Evolutionary conservation across 2,797 vertebrate species (phyloP), one percentile per base, ranked within the genome.

Genomic region (Pipistrellus nathusii): DNA sequence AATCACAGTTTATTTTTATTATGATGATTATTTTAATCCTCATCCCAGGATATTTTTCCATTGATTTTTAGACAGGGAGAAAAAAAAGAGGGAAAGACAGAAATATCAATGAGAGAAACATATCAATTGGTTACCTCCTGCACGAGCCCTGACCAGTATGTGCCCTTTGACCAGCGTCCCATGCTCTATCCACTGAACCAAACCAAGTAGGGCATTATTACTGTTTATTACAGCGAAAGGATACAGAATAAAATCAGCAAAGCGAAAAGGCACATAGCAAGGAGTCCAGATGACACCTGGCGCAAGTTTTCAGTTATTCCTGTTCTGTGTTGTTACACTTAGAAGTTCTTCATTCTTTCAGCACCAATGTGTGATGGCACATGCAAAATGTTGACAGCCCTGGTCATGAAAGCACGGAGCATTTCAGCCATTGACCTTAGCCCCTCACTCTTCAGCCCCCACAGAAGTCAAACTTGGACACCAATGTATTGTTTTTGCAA

Each of bases 201-300:
- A 27, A 59, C 57, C 57, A 59, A 25, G 55, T 57, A 25, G 55
- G 55, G 57, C 18, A 77, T 32, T 88, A 46, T 71, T 81, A 38
- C 0, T 18, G 25, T 88, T 66, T 68, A 66, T 72, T 53, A 53
- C 1, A 81, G 17, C 6, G 32, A 88, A 92, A 46, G 2, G 8
- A 90, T 77, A 14, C 7, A 93, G 18, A 77, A 53, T 77, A 93
- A 73, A 90, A 81, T 62, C 10, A 84, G 53, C 20, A 66, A 88
- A 75, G 41, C n/a, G 8, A 90, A 78, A 94, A 66, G 8, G 9
- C 21, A 55, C 8, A 71, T 44, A 64, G 32, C 11, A 12, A 81
- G 15, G 23, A 27, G 3, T 78, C 12, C 44, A 84, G 41, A 46
- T 76, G 30, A 93, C 35, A 69, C 17, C 2, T 35, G 18, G 44